Base-by-base conservation (phyloP, 2,113 vertebrate species). In the Chaetodon trifascialis region DNA sequence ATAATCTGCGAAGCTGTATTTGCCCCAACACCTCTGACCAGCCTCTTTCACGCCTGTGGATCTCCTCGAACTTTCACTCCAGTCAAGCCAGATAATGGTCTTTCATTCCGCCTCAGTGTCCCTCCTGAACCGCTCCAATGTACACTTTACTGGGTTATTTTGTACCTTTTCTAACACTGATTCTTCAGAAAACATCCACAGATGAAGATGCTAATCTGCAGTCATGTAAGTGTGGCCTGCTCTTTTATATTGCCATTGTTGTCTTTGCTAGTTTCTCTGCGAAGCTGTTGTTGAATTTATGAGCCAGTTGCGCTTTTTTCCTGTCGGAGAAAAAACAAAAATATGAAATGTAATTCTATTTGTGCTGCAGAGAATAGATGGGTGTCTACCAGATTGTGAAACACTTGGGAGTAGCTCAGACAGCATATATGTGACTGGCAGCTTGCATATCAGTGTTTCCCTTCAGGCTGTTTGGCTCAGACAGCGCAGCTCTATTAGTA, bases 61-160 rank as follows among this genome's bases (percentile, higher is more conserved):
- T 70, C 49, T 52, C 47, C 52, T 55, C 55, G 49, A 54, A 65
- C 75, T 63, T 73, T 49, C 30, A 40, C 58, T 40, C 0, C 25
- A 54, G 17, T 40, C 47, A 40, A 42, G 42, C 36, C 17, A 79
- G 70, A 78, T 81, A 25, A 84, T 76, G 62, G 9, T 75, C 47
- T 46, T 17, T 56, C 11, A 17, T 12, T 58, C 16, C 5, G 40
- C 71, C 23, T 46, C 17, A n/a, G 16, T 3, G 2, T 51, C 44
- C 21, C n/a, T 51, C 59, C 30, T 34, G 15, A 55, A 76, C 60
- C 12, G 79, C 88, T 87, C 84, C 84, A 30, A 83, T 95, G 88
- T 91, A 91, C 90, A 85, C 89, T 4, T 2, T 94, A 47, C 87
- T 95, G 87, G 89, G 78, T 81, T 77, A 67, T 80, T 90, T 94